Conservation (phyloP, 2,797 vertebrate genomes). For the Ara ararauna region DNA sequence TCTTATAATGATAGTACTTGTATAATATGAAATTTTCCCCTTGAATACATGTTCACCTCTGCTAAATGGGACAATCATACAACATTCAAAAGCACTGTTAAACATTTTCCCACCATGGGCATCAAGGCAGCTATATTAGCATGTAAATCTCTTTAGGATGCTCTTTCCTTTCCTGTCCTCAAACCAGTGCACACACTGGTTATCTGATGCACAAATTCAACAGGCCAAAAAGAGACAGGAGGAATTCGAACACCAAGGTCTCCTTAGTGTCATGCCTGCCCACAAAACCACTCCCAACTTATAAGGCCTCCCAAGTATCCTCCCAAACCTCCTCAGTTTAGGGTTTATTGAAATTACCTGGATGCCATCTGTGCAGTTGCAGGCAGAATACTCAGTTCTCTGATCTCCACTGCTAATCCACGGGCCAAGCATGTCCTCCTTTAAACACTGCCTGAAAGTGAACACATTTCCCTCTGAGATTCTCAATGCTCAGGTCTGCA, state of each 20-base stretch:
- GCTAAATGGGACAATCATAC: neutral
- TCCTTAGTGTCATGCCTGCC: neutral
- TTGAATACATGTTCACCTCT: neutral
- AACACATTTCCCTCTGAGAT: constrained; percentile 54
- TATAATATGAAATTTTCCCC: constrained; percentile 20
- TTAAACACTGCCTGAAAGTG: constrained; percentile 78
- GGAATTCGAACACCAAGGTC: neutral
- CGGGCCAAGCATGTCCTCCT: constrained; percentile 54
- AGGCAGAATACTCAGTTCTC: constrained; percentile 72
- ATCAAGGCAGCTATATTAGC: neutral
- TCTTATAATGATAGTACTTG: neutral
- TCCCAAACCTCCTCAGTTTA: neutral
- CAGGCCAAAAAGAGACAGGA: neutral
- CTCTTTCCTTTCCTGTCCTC: neutral
- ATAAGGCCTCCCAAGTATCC: neutral
- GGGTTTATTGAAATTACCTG: constrained; percentile 73
- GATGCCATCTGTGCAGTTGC: constrained; percentile 79
- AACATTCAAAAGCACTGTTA: neutral
- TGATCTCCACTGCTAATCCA: constrained; percentile 78
- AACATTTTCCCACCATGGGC: neutral
- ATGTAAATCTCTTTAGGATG: neutral
- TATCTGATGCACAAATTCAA: neutral
- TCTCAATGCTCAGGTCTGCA: constrained; percentile 6
- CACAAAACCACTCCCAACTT: neutral
- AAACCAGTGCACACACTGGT: neutral